Percentiles rank a stretch among this genome's conserved stretches.
These are phyloP conservation scores for Dinothrombium tinctorium DNA, from an alignment of 1,140 invertebrate species.

Conservation along the genomic window DNA sequence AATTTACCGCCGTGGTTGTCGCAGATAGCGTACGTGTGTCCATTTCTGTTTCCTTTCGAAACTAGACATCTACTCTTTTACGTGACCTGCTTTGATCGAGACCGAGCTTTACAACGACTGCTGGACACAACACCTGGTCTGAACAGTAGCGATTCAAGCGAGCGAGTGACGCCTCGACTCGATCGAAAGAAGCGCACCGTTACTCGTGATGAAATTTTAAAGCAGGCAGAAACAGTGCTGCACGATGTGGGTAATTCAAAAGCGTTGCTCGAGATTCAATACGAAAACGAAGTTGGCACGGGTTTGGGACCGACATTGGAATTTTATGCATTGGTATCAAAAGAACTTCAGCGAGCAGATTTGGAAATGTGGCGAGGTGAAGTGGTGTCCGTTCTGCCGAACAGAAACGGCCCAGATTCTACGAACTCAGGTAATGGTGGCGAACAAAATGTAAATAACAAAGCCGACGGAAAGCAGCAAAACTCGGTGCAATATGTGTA, in stretches of 20 bases:
- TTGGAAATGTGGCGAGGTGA: conserved; percentile 75
- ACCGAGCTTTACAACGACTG: conserved; percentile 71
- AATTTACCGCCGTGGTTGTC: conserved; percentile 85
- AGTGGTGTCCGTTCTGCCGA: conserved; percentile 15
- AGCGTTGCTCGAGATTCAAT: conserved; percentile 81
- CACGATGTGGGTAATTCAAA: conserved; percentile 75
- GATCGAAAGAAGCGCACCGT: conserved; percentile 67
- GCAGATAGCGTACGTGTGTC: conserved; percentile 72
- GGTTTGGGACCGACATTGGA: conserved; percentile 95
- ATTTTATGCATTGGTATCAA: conserved; percentile 93
- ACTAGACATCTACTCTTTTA: conserved; percentile 84
- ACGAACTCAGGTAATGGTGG: not conserved
- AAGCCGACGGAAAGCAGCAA: no score
- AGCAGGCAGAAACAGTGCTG: conserved; percentile 83
- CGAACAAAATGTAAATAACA: no score
- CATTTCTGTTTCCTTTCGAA: conserved; percentile 90
- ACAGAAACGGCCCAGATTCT: not conserved
- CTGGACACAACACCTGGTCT: conserved; percentile 66
- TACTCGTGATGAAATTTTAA: conserved; percentile 70
- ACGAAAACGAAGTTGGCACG: conserved; percentile 92
- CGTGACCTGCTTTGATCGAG: conserved; percentile 83
- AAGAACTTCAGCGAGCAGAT: conserved; percentile 72
- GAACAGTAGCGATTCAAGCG: conserved; percentile 40
- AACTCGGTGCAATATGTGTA: conserved; percentile 38
- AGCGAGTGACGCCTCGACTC: conserved; percentile 69